Conservation (phyloP, 92 coral and sea anemone species). For the Nematostella vectensis region DNA sequence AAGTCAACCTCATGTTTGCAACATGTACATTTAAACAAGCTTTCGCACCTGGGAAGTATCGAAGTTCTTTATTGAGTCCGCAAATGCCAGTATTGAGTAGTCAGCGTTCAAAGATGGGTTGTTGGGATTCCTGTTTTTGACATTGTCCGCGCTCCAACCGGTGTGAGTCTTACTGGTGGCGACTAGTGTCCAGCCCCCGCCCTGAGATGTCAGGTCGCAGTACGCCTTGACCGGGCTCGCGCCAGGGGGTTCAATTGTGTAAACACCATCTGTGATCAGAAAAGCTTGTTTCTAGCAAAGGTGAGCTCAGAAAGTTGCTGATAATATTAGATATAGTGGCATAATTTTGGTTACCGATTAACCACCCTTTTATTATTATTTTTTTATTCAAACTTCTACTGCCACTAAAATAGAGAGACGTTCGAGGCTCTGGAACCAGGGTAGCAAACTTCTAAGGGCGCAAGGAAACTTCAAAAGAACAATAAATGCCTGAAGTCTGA, state of each 20-base stretch:
- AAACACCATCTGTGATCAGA: conserved; percentile 19
- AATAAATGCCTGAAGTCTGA: too few relatives aligned
- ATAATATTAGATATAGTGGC: too few relatives aligned
- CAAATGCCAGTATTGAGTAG: conserved; percentile 32
- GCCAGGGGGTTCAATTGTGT: conserved; percentile 41
- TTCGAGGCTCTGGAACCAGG: too few relatives aligned
- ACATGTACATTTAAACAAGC: too few relatives aligned
- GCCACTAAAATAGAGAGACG: too few relatives aligned
- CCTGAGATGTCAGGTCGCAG: conserved; percentile 43
- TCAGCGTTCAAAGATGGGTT: conserved; percentile 30
- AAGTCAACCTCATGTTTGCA: too few relatives aligned
- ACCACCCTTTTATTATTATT: too few relatives aligned
- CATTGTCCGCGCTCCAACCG: conserved; percentile 33
- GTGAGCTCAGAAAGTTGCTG: too few relatives aligned
- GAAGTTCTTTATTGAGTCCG: conserved; percentile 36
- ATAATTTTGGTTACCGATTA: too few relatives aligned
- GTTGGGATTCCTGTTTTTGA: conserved; percentile 25
- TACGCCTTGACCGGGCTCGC: conserved; percentile 27
- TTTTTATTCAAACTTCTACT: too few relatives aligned
- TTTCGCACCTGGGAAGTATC: conserved; percentile 41
- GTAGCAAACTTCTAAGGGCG: too few relatives aligned
- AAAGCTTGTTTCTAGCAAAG: background rate
- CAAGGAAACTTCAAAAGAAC: too few relatives aligned
- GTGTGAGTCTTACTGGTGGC: conserved; percentile 37
- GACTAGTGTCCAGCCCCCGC: conserved; percentile 55